These are phyloP conservation scores for Strigamia crassipes DNA, from an alignment of 2,888 invertebrate species.

Conservation along the genomic window DNA sequence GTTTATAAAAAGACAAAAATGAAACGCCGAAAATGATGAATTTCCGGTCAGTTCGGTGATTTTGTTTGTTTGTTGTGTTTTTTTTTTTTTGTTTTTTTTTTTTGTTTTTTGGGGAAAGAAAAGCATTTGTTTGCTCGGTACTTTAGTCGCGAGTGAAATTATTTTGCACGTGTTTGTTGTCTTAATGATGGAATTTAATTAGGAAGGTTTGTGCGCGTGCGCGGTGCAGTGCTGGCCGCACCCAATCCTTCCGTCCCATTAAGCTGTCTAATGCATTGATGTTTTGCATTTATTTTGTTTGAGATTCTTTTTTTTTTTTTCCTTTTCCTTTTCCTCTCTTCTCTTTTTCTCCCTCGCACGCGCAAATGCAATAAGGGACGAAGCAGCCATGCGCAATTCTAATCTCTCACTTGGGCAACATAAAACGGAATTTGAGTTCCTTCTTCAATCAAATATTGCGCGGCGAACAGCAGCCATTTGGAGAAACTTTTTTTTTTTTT, in stretches of 20 bases:
- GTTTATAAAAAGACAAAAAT: neutral
- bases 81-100: neutral
- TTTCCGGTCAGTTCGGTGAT: neutral
- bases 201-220: conserved; percentile 38
- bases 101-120: too few relatives aligned
- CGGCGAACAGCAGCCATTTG: conserved; percentile 29
- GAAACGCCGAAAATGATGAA: too few relatives aligned
- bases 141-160: conserved; percentile 5
- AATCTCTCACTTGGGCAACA: conserved; percentile 48
- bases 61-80: neutral
- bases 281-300: conserved; percentile 46
- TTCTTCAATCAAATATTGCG: conserved; percentile 49
- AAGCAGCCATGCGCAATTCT: conserved; percentile 45
- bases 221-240: conserved; percentile 40
- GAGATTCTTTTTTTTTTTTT: conserved; percentile 42
- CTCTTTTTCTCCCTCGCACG: conserved; percentile 25
- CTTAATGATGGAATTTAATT: conserved; percentile 47
- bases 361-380: conserved; percentile 45
- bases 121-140: neutral
- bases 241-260: conserved; percentile 44
- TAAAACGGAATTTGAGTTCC: conserved; percentile 49
- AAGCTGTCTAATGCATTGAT: conserved; percentile 47
- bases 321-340: conserved; percentile 4
- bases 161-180: conserved; percentile 37
- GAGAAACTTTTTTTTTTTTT: conserved; percentile 38